A percentile compares a stretch with the other conserved stretches of the same genome.
Conservation (phyloP, 1,140 invertebrate genomes). For the Stenopsyche tienmushanensis region DNA sequence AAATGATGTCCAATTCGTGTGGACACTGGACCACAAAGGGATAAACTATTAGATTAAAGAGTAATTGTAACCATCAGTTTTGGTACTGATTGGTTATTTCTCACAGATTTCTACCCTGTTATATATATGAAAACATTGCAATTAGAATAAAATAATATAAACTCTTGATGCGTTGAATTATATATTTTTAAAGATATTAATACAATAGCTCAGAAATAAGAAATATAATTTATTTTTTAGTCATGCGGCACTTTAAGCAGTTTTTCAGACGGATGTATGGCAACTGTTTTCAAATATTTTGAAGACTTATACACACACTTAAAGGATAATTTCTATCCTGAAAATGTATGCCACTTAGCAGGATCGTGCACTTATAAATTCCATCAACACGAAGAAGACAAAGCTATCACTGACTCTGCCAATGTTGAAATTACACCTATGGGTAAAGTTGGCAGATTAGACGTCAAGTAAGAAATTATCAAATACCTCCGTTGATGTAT, state of each 20-base stretch:
- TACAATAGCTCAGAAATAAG: too few relatives aligned
- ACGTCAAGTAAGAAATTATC: slow-evolving; percentile 4
- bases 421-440: slow-evolving; percentile 58
- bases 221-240: too few relatives aligned
- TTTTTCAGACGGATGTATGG: slow-evolving; percentile 76
- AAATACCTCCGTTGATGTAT: background rate
- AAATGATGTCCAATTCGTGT: too few relatives aligned
- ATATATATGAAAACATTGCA: too few relatives aligned
- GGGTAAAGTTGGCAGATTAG: slow-evolving; percentile 54
- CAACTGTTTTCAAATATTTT: slow-evolving; percentile 70
- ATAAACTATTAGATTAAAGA: too few relatives aligned
- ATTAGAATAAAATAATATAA: too few relatives aligned
- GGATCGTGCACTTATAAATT: slow-evolving; percentile 68
- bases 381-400: slow-evolving; percentile 63
- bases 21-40: too few relatives aligned
- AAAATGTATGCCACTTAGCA: slow-evolving; percentile 71
- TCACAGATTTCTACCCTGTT: too few relatives aligned
- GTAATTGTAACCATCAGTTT: too few relatives aligned
- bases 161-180: too few relatives aligned
- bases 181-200: too few relatives aligned
- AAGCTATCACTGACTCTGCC: slow-evolving; percentile 54
- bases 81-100: too few relatives aligned
- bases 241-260: slow-evolving; percentile 68
- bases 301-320: slow-evolving; percentile 65
- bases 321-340: slow-evolving; percentile 61